phyloP scores from a whole-genome alignment of 2,797 vertebrate genomes.

The Labeo calbasu region DNA sequence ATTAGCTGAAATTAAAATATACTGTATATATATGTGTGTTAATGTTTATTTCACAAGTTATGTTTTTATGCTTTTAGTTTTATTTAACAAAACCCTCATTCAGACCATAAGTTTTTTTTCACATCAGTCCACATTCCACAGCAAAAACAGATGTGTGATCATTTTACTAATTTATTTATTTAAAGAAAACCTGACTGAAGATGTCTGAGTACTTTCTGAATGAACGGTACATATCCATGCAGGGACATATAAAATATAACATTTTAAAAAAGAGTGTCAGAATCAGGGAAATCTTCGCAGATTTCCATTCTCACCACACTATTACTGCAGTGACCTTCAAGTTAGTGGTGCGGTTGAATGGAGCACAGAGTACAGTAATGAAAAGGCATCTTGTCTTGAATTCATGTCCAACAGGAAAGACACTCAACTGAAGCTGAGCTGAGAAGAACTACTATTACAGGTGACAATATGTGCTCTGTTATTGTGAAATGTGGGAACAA shows the following conservation, averaged over 20 bases:
- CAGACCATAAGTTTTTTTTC: not conserved
- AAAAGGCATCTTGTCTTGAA: not conserved
- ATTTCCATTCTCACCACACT: not conserved
- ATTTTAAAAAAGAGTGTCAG: not conserved
- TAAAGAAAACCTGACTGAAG: not conserved
- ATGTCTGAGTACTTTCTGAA: not conserved
- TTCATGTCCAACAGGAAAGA: conserved; percentile 5
- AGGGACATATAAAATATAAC: not conserved
- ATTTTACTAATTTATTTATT: not conserved
- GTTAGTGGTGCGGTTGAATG: not conserved
- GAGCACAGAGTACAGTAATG: not conserved
- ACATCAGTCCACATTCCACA: not conserved
- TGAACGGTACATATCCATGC: not conserved
- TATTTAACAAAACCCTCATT: not conserved
- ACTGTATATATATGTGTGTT: no score
- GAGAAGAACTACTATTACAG: not conserved
- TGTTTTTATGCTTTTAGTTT: not conserved
- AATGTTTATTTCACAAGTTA: not conserved
- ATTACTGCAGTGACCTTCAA: conserved; percentile 4
- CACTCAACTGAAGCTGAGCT: not conserved
- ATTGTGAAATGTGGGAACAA: not conserved
- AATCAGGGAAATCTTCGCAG: not conserved
- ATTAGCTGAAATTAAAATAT: no score
- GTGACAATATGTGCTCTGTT: not conserved
- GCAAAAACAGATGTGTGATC: not conserved